Conservation (phyloP, 2,113 vertebrate genomes). For the Ciconia stormi region DNA sequence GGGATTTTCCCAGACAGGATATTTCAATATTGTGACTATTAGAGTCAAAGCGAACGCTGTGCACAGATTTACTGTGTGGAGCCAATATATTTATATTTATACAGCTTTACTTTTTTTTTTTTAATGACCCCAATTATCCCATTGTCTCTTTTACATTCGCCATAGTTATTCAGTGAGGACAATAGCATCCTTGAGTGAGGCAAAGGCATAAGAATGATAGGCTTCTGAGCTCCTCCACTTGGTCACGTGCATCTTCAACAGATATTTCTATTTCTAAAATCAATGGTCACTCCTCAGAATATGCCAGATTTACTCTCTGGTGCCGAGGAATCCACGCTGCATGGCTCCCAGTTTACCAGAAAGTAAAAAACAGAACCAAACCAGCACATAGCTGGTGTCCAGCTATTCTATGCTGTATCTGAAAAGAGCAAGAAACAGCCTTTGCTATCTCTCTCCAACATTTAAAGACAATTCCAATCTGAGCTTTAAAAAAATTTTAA, state of each 20-base stretch:
- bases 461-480: slow-evolving; percentile 45
- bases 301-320: background rate
- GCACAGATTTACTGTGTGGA: background rate
- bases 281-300: slow-evolving; percentile 38
- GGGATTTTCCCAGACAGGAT: background rate
- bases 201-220: background rate
- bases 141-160: slow-evolving; percentile 13
- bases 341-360: background rate
- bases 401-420: slow-evolving; percentile 3
- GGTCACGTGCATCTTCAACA: slow-evolving; percentile 26
- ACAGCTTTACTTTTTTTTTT: background rate
- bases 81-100: slow-evolving; percentile 2
- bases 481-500: slow-evolving; percentile 8
- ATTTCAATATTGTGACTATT: slow-evolving; percentile 6
- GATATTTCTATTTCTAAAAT: slow-evolving; percentile 48
- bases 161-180: slow-evolving; percentile 54
- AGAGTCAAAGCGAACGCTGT: background rate
- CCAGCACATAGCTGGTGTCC: background rate
- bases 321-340: slow-evolving; percentile 36
- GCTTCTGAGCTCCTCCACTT: slow-evolving; percentile 2
- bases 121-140: slow-evolving; percentile 17
- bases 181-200: slow-evolving; percentile 39
- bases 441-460: slow-evolving; percentile 19
- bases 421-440: slow-evolving; percentile 17
- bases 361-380: slow-evolving; percentile 38